Evolutionary conservation across 2,888 invertebrate genomes (phyloP).

Genomic region (Campoplex capitator): DNA sequence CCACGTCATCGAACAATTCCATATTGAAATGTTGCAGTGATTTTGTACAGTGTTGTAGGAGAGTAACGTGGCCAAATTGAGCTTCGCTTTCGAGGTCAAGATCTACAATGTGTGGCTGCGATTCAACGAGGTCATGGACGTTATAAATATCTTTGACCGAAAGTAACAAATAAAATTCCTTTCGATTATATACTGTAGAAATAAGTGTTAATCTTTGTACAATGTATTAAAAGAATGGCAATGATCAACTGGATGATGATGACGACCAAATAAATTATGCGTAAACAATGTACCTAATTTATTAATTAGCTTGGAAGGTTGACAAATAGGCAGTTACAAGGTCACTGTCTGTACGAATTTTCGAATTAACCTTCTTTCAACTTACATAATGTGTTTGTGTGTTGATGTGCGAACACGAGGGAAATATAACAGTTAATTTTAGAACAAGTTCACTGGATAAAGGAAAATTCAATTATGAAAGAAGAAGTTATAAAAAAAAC

Average conservation of each 20-base stretch:
- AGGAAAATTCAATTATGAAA: conserved; percentile 25
- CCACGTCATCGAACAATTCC: background rate
- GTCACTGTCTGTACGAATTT: conserved; percentile 40
- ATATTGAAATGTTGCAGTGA: background rate
- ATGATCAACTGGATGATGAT: background rate
- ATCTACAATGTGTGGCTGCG: conserved; percentile 35
- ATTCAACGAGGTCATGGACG: conserved; percentile 69
- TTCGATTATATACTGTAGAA: background rate
- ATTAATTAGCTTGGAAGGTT: conserved; percentile 30
- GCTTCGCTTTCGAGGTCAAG: conserved; percentile 71
- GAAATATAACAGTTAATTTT: conserved; percentile 58
- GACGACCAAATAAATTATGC: background rate
- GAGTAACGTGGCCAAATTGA: conserved; percentile 31
- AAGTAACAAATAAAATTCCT: background rate
- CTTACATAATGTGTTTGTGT: conserved; percentile 75
- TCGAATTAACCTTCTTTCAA: conserved; percentile 65
- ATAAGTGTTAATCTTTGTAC: background rate
- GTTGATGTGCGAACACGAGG: conserved; percentile 67
- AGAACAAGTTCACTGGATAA: conserved; percentile 55
- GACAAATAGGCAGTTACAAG: conserved; percentile 31
- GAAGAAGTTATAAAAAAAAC: background rate
- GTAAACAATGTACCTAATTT: conserved; percentile 3
- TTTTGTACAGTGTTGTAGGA: conserved; percentile 3
- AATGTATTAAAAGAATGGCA: background rate
- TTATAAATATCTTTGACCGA: conserved; percentile 62